Percentiles rank a stretch among this genome's conserved stretches.
phyloP scores from a whole-genome alignment of 2,888 invertebrate species.

The Sturmia bella region DNA sequence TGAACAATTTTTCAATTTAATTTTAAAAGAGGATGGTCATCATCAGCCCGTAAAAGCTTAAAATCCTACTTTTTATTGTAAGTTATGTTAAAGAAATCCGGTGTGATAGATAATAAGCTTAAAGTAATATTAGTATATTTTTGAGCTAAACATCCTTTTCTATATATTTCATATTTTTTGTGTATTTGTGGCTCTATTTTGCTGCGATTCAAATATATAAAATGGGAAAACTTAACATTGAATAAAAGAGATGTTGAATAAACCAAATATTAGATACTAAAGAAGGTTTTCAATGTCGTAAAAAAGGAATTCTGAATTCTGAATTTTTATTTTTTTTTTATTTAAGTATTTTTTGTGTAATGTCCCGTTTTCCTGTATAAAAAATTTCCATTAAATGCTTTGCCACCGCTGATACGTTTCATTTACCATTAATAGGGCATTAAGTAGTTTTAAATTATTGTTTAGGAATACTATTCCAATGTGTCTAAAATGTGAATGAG shows the following conservation, averaged over 20 bases:
- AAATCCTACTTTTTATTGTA: conserved; percentile 49
- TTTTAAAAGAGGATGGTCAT: not conserved
- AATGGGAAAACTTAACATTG: too few relatives aligned
- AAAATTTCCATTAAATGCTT: not conserved
- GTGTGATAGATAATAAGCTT: not conserved
- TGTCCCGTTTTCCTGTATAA: conserved; percentile 36
- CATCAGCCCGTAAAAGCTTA: not conserved
- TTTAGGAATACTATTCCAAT: conserved; percentile 29
- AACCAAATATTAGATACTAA: too few relatives aligned
- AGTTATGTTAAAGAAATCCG: conserved; percentile 47
- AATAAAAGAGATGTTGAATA: too few relatives aligned
- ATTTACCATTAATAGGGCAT: conserved; percentile 33
- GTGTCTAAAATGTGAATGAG: conserved; percentile 16
- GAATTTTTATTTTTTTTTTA: too few relatives aligned
- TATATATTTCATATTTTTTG: too few relatives aligned
- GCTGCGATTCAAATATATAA: too few relatives aligned
- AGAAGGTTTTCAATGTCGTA: too few relatives aligned
- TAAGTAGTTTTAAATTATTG: conserved; percentile 46
- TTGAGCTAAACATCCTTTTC: too few relatives aligned
- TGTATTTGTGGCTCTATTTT: too few relatives aligned
- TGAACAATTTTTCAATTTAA: conserved; percentile 41
- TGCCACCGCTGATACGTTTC: conserved; percentile 10
- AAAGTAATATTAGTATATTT: too few relatives aligned
- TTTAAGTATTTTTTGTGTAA: too few relatives aligned
- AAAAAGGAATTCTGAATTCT: too few relatives aligned